phyloP scores from a whole-genome alignment of 2,113 vertebrate genomes.

The Malurus elegans region DNA sequence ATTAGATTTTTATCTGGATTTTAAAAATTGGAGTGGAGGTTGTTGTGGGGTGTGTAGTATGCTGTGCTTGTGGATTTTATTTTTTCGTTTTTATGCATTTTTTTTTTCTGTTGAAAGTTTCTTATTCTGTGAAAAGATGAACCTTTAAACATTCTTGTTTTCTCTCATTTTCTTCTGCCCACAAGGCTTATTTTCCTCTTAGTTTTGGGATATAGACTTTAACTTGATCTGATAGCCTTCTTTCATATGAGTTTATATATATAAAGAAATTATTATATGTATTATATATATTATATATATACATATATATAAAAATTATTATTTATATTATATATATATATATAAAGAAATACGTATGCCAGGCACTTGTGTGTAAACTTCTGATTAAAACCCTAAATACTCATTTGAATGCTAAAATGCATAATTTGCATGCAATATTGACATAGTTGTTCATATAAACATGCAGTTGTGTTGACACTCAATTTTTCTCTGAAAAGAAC shows the following conservation, averaged over 20 bases:
- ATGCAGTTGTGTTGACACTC: background rate
- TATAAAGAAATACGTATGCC: background rate
- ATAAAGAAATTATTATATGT: too few relatives aligned
- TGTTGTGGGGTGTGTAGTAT: fast-evolving
- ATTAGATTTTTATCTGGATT: background rate
- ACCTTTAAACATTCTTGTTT: background rate
- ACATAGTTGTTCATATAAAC: background rate
- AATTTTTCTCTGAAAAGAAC: background rate
- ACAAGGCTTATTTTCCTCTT: background rate
- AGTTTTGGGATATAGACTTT: background rate
- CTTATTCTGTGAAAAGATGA: background rate
- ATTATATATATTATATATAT: background rate
- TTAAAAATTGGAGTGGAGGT: background rate
- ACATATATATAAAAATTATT: too few relatives aligned
- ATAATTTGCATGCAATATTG: constrained; percentile 8
- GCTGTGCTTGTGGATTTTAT: background rate
- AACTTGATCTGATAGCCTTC: background rate
- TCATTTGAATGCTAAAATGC: constrained; percentile 14
- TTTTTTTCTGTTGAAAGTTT: background rate
- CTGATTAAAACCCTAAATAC: constrained; percentile 43
- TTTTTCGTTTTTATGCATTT: background rate
- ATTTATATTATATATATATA: background rate
- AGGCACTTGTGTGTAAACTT: constrained; percentile 33
- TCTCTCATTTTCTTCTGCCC: background rate
- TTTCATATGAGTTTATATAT: background rate